Evolutionary conservation across 1,140 invertebrate species (phyloP).

Genomic region (Drosophila bifasciata): DNA sequence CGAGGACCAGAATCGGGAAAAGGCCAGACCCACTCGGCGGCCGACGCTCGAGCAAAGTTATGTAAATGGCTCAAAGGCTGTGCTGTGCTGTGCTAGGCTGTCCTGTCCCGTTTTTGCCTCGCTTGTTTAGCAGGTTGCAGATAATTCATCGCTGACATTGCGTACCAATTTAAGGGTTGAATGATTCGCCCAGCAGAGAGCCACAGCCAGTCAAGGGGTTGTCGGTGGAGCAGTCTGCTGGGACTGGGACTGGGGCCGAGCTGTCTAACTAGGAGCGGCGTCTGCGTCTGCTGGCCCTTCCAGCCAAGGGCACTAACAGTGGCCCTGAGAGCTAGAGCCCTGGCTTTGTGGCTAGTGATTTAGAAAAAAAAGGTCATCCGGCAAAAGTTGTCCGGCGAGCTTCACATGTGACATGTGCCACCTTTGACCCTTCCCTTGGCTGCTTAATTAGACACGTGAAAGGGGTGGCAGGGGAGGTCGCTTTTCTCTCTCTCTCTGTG

Average conservation of each 20-base stretch:
- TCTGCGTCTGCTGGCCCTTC: constrained; percentile 64
- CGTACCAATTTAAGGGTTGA: constrained; percentile 83
- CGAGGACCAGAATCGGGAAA: constrained; percentile 12
- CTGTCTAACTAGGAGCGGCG: constrained; percentile 59
- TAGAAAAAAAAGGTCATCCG: constrained; percentile 79
- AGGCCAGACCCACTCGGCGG: constrained; percentile 2
- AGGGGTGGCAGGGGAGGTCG: constrained; percentile 32
- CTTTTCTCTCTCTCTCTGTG: constrained; percentile 19
- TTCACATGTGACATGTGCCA: constrained; percentile 59
- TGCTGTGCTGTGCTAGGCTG: too few species aligned
- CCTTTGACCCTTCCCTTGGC: constrained; percentile 28
- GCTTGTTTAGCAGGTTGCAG: constrained; percentile 80
- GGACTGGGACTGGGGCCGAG: neutral
- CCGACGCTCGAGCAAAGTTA: constrained; percentile 20
- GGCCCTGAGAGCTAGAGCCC: constrained; percentile 41
- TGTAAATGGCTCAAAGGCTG: constrained; percentile 73
- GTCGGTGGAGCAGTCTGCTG: constrained; percentile 27
- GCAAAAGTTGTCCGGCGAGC: constrained; percentile 58
- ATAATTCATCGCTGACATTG: constrained; percentile 83
- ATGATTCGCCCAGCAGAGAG: constrained; percentile 64
- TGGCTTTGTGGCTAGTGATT: constrained; percentile 71
- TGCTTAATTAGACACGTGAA: constrained; percentile 80
- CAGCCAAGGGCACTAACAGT: constrained; percentile 53
- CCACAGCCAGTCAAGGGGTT: constrained; percentile 11
- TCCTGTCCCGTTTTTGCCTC: constrained; percentile 30